Evolutionary conservation across 2,888 invertebrate genomes (phyloP).

Genomic region (Meiosimyza platycephala): DNA sequence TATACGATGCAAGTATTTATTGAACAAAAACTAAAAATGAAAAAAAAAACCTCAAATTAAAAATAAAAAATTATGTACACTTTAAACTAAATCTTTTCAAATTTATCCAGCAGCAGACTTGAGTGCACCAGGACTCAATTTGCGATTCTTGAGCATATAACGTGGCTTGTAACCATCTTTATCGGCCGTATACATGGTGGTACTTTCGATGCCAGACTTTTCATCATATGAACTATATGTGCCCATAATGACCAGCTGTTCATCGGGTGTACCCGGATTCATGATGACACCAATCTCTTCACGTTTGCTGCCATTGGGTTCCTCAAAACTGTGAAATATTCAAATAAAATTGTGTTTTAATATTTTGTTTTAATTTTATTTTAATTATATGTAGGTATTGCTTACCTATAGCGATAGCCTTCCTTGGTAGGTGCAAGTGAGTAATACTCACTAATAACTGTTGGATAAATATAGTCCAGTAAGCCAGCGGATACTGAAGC

Average conservation of each 20-base stretch:
- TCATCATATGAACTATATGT: conserved; percentile 58
- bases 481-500: conserved; percentile 54
- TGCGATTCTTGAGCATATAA: conserved; percentile 60
- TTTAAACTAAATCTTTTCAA: background rate
- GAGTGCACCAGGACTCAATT: conserved; percentile 54
- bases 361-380: background rate
- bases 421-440: conserved; percentile 57
- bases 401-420: conserved; percentile 63
- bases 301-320: conserved; percentile 62
- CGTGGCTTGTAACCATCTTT: conserved; percentile 65
- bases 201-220: conserved; percentile 59
- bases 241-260: conserved; percentile 65
- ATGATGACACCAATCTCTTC: conserved; percentile 64
- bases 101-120: conserved; percentile 59
- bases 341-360: too few species aligned
- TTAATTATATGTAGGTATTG: background rate
- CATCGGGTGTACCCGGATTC: conserved; percentile 62
- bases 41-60: conserved; percentile 21
- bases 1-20: background rate
- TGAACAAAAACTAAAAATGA: conserved; percentile 4
- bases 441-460: conserved; percentile 56
- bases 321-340: conserved; percentile 52
- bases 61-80: conserved; percentile 12
- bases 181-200: conserved; percentile 66
- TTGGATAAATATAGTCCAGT: conserved; percentile 56